Conservation (phyloP, 2,888 invertebrate species). For the Ligdia adustata region DNA sequence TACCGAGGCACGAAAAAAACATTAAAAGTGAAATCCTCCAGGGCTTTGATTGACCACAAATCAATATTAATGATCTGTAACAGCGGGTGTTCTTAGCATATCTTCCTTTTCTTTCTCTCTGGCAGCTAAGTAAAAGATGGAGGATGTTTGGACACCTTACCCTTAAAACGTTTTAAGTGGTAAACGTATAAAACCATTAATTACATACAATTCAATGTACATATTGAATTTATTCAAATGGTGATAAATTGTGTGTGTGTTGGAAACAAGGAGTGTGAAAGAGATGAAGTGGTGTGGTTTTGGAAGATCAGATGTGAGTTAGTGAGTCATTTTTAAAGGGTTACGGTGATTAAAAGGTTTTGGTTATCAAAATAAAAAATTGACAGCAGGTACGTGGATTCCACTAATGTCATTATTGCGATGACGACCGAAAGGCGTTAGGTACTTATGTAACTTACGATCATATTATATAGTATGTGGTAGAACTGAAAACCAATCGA, state of each 20-base stretch:
- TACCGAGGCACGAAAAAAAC: slow-evolving; percentile 60
- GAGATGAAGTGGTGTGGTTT: slow-evolving; percentile 36
- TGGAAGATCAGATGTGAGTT: slow-evolving; percentile 9
- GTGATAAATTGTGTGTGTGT: slow-evolving; percentile 75
- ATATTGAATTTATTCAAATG: slow-evolving; percentile 85
- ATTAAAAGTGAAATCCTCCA: slow-evolving; percentile 82
- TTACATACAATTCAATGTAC: slow-evolving; percentile 83
- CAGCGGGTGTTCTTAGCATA: slow-evolving; percentile 75
- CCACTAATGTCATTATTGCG: no score
- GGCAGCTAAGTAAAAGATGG: slow-evolving; percentile 50
- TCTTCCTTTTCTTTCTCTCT: slow-evolving; percentile 51
- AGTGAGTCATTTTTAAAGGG: slow-evolving; percentile 6
- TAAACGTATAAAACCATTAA: slow-evolving; percentile 84
- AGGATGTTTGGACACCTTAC: slow-evolving; percentile 79
- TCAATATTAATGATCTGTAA: slow-evolving; percentile 83
- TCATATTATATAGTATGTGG: no score
- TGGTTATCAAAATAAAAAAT: no score
- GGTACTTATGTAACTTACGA: no score
- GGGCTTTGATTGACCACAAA: slow-evolving; percentile 84
- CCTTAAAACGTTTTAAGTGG: slow-evolving; percentile 82
- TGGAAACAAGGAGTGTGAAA: slow-evolving; percentile 75
- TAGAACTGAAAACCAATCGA: no score
- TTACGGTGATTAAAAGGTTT: no score
- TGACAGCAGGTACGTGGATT: no score
- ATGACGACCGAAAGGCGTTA: no score